Conservation (phyloP, 2,888 invertebrate genomes). For the Thereva nobilitata region DNA sequence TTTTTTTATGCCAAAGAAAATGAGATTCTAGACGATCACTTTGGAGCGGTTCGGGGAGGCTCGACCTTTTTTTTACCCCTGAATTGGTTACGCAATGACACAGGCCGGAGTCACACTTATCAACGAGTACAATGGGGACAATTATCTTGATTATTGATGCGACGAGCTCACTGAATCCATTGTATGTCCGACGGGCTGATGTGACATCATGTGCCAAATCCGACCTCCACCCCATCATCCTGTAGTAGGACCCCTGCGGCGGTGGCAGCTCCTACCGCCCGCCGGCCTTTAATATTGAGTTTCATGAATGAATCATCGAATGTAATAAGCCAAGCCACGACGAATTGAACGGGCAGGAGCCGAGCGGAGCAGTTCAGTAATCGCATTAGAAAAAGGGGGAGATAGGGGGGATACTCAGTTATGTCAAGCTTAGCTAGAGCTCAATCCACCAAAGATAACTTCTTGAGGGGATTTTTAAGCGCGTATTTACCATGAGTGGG, state of each 20-base stretch:
- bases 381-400: not conserved
- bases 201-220: slow-evolving; percentile 15
- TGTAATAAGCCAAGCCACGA: not conserved
- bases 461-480: too few relatives aligned
- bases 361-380: too few relatives aligned
- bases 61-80: too few relatives aligned
- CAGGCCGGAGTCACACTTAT: not conserved
- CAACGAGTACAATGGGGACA: slow-evolving; percentile 8
- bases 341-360: not conserved
- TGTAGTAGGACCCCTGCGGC: not conserved
- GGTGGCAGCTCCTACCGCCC: not conserved
- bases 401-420: too few relatives aligned
- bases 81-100: slow-evolving; percentile 14
- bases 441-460: too few relatives aligned
- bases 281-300: slow-evolving; percentile 12
- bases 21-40: too few relatives aligned
- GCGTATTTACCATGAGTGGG: too few relatives aligned
- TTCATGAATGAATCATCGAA: slow-evolving; percentile 32
- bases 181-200: slow-evolving; percentile 6
- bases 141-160: slow-evolving; percentile 27
- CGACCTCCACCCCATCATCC: not conserved
- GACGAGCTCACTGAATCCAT: slow-evolving; percentile 1
- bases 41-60: too few relatives aligned
- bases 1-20: too few relatives aligned
- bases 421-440: too few relatives aligned